A percentile compares a stretch with the other conserved stretches of the same genome.
Evolutionary conservation across 35 echinoderm and acorn worm species (phyloP).

Genomic region (Ophiothrix spiculata): DNA sequence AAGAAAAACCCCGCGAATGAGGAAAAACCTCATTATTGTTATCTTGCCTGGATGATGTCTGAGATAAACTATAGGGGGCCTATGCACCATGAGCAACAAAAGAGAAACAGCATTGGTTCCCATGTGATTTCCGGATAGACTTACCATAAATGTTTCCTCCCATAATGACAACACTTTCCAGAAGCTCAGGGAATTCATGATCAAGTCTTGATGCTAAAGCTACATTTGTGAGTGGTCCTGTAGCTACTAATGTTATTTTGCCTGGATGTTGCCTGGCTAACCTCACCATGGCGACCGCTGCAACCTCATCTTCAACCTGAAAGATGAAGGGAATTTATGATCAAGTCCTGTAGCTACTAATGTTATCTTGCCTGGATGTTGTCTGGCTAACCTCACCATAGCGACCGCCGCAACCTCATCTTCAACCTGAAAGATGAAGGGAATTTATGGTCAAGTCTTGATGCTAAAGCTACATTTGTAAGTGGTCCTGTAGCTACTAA

Average conservation of each 20-base stretch:
- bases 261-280: constrained; percentile 37
- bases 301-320: constrained; percentile 3
- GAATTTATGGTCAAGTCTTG: constrained; percentile 58
- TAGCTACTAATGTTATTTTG: constrained; percentile 33
- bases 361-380: constrained; percentile 35
- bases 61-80: too few species aligned
- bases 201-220: constrained; percentile 60
- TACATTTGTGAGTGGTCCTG: constrained; percentile 67
- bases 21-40: too few species aligned
- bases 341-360: constrained; percentile 60
- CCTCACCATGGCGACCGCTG: constrained; percentile 7
- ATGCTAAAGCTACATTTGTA: constrained; percentile 70
- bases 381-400: constrained; percentile 17
- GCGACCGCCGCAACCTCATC: constrained; percentile 8
- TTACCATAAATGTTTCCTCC: constrained; percentile 69
- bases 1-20: too few species aligned
- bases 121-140: not conserved
- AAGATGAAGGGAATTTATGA: constrained; percentile 58
- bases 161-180: constrained; percentile 49
- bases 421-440: constrained; percentile 30
- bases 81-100: too few species aligned
- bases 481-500: constrained; percentile 61
- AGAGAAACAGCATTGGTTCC: not conserved
- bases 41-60: too few species aligned
- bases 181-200: constrained; percentile 40